phyloP scores from a whole-genome alignment of 2,797 vertebrate genomes.

The Clamator glandarius region DNA sequence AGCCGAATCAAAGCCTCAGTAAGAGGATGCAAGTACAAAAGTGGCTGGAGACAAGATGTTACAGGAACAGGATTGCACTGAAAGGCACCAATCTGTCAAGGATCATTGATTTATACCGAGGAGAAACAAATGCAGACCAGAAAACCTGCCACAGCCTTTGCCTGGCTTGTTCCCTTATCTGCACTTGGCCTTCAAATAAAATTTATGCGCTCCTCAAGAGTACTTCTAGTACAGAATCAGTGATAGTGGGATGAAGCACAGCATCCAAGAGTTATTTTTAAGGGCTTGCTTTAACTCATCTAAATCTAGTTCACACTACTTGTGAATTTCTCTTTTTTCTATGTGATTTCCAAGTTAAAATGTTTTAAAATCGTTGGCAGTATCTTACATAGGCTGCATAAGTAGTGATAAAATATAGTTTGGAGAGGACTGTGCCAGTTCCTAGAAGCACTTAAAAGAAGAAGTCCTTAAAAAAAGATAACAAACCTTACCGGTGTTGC shows the following conservation, averaged over 20 bases:
- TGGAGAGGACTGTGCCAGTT: not conserved
- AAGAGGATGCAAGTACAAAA: not conserved
- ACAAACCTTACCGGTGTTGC: not conserved
- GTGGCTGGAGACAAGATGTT: not conserved
- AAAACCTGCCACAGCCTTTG: not conserved
- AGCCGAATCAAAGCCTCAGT: not conserved
- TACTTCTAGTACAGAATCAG: not conserved
- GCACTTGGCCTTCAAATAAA: not conserved
- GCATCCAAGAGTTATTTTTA: slow-evolving; percentile 2
- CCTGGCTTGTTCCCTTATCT: not conserved
- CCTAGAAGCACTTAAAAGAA: not conserved
- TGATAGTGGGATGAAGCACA: not conserved
- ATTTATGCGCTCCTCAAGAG: not conserved
- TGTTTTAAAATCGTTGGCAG: not conserved
- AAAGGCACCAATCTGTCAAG: slow-evolving; percentile 6
- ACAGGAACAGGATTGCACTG: not conserved
- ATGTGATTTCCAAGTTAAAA: not conserved
- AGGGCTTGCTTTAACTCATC: slow-evolving; percentile 10
- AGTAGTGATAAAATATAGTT: not conserved
- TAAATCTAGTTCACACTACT: not conserved
- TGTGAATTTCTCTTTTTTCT: not conserved
- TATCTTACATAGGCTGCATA: not conserved
- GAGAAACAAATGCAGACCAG: not conserved
- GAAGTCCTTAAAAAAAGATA: not conserved
- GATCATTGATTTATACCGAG: not conserved